Base-by-base conservation (phyloP, 2,888 invertebrate genomes). In the Eledona agricola region DNA sequence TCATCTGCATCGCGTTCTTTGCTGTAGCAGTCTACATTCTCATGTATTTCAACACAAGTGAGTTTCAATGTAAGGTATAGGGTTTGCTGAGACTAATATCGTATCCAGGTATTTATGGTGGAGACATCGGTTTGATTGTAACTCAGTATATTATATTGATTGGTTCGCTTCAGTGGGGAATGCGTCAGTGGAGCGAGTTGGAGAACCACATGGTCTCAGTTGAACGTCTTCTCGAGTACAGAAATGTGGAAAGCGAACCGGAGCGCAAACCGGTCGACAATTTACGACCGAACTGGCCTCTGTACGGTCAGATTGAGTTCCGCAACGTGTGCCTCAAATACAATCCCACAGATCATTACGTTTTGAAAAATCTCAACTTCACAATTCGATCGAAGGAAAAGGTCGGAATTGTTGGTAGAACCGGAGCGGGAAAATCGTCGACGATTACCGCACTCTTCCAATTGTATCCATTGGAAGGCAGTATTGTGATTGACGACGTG, bases 361-460 rank as follows among this genome's bases (percentile, higher is more conserved):
- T 95, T 9, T 79, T 96, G 13, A 89, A 84, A 59, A 82, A 86
- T 55, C 75, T 93, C 3, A 83, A 81, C 53, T 82, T 93, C 47
- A 71, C 77, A 0, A 84, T 92, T 37, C 79, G 86, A 64, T 80
- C 86, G n/a, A 84, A 83, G 50, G 84, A 85, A 78, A 88, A 88
- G 79, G 80, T 90, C 12, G 91, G 91, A 2, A 85, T 92, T 4
- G 88, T 90, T 1, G 92, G 93, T 0, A 77, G 92, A 63, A 93
- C 93, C 0, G 93, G 93, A 0, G 92, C 92, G 1, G 93, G 92
- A n/a, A 90, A 90, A 72, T 87, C 88, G 0, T 89, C 89, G 0
- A 75, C 89, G 31, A 87, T 90, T 62, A 81, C 88, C 0, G 88
- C 89, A 1, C 75, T 95, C 11, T 94, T 93, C 74, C 88, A 95